A percentile compares a stretch with the other conserved stretches of the same genome.
phyloP scores from a whole-genome alignment of 2,888 invertebrate species.

The Lucinisca nassula region DNA sequence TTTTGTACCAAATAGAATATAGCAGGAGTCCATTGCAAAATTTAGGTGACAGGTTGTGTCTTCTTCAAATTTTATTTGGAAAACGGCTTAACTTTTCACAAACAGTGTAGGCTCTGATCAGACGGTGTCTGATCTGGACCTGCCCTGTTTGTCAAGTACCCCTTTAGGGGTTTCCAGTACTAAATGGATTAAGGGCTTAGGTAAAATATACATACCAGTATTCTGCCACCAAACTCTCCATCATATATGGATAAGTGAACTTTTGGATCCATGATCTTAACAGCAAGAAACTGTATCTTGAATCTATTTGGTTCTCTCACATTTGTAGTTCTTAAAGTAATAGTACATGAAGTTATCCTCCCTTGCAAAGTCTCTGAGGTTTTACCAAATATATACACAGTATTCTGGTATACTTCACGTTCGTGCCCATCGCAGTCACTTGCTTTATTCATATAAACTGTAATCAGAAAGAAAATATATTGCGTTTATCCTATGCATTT shows the following conservation, averaged over 20 bases:
- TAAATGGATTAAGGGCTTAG: no score
- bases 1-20: no score
- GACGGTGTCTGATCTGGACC: no score
- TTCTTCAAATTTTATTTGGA: no score
- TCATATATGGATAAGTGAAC: slow-evolving; percentile 75
- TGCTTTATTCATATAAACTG: slow-evolving; percentile 57
- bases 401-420: slow-evolving; percentile 49
- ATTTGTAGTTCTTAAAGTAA: slow-evolving; percentile 58
- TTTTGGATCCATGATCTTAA: slow-evolving; percentile 51
- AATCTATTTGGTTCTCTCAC: slow-evolving; percentile 56
- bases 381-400: slow-evolving; percentile 41
- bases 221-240: slow-evolving; percentile 60
- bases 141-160: no score
- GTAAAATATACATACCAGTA: slow-evolving; percentile 21
- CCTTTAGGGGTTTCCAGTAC: no score
- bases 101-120: no score
- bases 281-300: slow-evolving; percentile 53
- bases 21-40: no score
- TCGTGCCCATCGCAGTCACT: slow-evolving; percentile 58
- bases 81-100: no score
- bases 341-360: slow-evolving; percentile 47
- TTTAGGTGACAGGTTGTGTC: no score
- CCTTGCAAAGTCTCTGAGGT: slow-evolving; percentile 25
- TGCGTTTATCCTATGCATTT: no score
- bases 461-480: no score